Conservation (phyloP, 2,797 vertebrate species). For the Anas bernieri region DNA sequence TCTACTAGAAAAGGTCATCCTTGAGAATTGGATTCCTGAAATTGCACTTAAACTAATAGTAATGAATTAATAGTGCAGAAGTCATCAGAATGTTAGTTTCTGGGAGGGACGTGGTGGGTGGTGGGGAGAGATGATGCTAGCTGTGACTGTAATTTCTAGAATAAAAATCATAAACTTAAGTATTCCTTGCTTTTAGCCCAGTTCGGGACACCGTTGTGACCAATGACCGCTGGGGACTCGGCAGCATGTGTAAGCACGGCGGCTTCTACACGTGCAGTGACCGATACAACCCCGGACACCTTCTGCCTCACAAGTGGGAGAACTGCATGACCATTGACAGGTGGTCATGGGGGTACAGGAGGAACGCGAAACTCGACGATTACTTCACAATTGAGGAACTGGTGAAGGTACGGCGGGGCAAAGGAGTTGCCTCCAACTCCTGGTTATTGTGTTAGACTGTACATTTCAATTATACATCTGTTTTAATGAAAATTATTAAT, state of each 20-base stretch:
- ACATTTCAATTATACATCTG: rapidly evolving
- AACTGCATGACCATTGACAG: slow-evolving; percentile 96
- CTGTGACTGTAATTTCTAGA: rapidly evolving
- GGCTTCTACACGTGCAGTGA: slow-evolving; percentile 94
- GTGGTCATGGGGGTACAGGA: slow-evolving; percentile 91
- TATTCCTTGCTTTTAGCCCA: slow-evolving; percentile 81
- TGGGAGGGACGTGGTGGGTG: background rate
- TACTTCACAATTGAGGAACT: slow-evolving; percentile 87
- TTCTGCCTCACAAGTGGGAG: slow-evolving; percentile 94
- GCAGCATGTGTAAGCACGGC: slow-evolving; percentile 88
- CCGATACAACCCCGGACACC: slow-evolving; percentile 90
- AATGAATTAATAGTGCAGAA: background rate
- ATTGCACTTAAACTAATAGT: background rate
- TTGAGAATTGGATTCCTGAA: background rate
- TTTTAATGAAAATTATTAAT: background rate
- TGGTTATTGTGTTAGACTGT: rapidly evolving
- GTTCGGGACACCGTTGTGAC: slow-evolving; percentile 93
- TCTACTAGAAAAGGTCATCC: background rate
- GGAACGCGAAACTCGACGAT: slow-evolving; percentile 85
- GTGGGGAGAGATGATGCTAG: background rate
- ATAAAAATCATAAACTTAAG: background rate
- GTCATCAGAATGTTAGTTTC: background rate
- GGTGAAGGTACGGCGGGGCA: slow-evolving; percentile 77
- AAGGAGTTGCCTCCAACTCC: background rate
- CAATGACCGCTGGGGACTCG: slow-evolving; percentile 93